Conservation (phyloP, 2,113 vertebrate species). For the Chrysemys picta region DNA sequence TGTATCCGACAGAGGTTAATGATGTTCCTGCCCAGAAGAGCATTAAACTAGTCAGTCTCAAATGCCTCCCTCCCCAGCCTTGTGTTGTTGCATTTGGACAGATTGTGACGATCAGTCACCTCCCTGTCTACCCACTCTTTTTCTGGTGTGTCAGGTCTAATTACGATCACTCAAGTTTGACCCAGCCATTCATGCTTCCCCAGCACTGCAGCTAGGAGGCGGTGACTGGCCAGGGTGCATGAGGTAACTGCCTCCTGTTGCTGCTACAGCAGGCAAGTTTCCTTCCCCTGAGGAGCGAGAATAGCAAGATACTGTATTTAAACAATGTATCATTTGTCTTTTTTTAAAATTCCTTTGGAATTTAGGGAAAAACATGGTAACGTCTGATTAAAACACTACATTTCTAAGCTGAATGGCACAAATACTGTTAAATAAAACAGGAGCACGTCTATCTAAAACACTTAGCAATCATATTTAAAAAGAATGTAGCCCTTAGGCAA, state of each 20-base stretch:
- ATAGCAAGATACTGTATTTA: conserved; percentile 25
- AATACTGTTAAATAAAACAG: conserved; percentile 4
- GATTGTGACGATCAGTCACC: background rate
- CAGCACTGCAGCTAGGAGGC: background rate
- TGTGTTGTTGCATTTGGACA: background rate
- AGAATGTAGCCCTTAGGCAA: conserved; percentile 1
- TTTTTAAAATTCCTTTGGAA: background rate
- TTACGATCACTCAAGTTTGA: background rate
- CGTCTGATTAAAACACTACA: background rate
- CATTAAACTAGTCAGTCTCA: background rate
- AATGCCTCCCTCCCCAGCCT: background rate
- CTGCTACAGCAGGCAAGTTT: conserved; percentile 23
- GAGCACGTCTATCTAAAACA: background rate
- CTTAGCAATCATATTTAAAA: background rate
- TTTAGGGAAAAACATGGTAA: background rate
- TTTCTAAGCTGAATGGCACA: background rate
- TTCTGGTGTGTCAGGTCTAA: background rate
- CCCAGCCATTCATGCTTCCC: background rate
- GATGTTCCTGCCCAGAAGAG: background rate
- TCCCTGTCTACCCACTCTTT: background rate
- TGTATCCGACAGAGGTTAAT: background rate
- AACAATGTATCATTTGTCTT: background rate
- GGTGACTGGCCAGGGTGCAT: conserved; percentile 11
- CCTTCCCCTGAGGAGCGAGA: background rate
- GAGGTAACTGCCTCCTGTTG: conserved; percentile 30